A percentile compares a stretch with the other conserved stretches of the same genome.
Evolutionary conservation across 2,113 vertebrate genomes (phyloP).

Genomic region (Brevimyrus niger): DNA sequence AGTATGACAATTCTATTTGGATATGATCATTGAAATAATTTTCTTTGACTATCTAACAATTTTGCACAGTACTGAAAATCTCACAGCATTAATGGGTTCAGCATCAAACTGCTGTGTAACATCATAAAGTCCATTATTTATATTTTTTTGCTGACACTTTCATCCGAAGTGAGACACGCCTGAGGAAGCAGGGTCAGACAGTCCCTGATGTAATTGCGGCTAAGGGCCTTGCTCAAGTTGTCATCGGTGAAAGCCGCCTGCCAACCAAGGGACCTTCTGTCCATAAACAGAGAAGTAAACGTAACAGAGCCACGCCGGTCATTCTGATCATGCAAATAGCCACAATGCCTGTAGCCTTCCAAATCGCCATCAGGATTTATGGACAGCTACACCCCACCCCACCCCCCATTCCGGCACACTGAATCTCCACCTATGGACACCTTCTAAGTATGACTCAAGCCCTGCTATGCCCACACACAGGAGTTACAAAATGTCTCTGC

Average conservation of each 20-base stretch:
- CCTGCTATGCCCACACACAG: not conserved
- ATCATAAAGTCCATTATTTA: not conserved
- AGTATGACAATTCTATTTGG: too few relatives aligned
- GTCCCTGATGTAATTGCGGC: not conserved
- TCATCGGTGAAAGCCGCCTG: not conserved
- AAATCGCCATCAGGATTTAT: not conserved
- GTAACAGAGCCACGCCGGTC: not conserved
- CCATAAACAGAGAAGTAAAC: not conserved
- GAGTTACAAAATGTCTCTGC: not conserved
- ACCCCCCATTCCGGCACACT: not conserved
- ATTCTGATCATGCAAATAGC: not conserved
- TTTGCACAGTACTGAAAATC: not conserved
- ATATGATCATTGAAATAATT: not conserved
- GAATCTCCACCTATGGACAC: not conserved
- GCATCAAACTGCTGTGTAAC: not conserved
- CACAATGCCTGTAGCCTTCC: not conserved
- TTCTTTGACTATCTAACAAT: not conserved
- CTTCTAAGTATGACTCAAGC: not conserved
- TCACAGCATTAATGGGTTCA: not conserved
- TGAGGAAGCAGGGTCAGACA: not conserved
- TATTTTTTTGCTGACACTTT: not conserved
- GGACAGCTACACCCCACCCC: not conserved
- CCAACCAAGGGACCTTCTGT: not conserved
- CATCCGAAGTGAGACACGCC: not conserved
- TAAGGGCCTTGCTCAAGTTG: not conserved